Evolutionary conservation across 2,797 vertebrate genomes (phyloP), one percentile per base, ranked within the genome.

Genomic region (Ficedula albicollis): DNA sequence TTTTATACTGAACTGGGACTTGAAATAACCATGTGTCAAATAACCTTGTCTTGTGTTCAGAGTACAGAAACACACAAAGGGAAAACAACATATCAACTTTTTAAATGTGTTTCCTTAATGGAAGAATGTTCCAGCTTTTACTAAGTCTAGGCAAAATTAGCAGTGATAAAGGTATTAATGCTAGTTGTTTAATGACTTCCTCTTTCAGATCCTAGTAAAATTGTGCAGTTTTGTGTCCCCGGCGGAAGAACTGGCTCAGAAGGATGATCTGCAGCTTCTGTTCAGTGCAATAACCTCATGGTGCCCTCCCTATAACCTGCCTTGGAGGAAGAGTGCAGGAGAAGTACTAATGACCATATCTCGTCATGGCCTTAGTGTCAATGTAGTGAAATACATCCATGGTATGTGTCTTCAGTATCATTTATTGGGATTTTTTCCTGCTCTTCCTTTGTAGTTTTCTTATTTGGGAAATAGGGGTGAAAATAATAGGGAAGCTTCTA

Each of bases 261-360:
- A 99, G 91, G 99, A 99, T 49, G 99, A 99, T 97, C 99, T 99
- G n/a, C 99, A 99, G 98, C 99, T 99, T 91, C 97, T 99, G 13
- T 99, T 99, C 98, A 99, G 99, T 96, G 99, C 99, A 98, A 99
- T 99, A 98, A 99, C 99, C 44, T 99, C 99, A 70, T 99, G 99
- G 99, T 99, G 99, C 89, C 99, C 99, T 43, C 99, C 99, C 46
- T 99, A 99, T 96, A 99, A 99, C 96, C 98, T 99, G 94, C 99
- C 99, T 83, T 99, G 99, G 99, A 98, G 99, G 96, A 99, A 99
- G 98, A 99, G 99, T 38, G 99, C 99, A 1, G 99, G 99, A 39
- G 99, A 99, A 97, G 99, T 99, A 46, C 98, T 99, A 23, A 99
- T 99, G 98, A 99, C 99, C 97, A 99, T 99, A 98, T 99, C 99